A percentile compares a stretch with the other conserved stretches of the same genome.
phyloP scores from a whole-genome alignment of 2,113 vertebrate species.

The human (Homo sapiens) region DNA sequence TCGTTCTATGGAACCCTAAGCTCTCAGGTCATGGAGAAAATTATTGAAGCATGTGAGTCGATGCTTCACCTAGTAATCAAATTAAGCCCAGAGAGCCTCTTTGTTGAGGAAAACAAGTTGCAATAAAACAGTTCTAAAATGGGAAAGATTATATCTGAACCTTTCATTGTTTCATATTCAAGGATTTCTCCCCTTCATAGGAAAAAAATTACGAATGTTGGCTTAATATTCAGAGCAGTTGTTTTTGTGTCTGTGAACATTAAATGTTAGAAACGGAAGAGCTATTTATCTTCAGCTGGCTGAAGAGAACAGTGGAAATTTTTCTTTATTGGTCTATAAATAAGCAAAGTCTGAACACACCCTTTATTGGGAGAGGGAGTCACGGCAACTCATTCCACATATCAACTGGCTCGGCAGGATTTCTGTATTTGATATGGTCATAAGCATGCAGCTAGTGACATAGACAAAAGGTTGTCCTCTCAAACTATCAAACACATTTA shows the following conservation, averaged over 20 bases:
- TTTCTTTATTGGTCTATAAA: slow-evolving; percentile 72
- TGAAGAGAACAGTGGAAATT: slow-evolving; percentile 76
- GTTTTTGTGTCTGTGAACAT: slow-evolving; percentile 73
- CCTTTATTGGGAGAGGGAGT: slow-evolving; percentile 63
- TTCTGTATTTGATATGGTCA: neutral
- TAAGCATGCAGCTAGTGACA: neutral
- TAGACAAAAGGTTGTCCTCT: neutral
- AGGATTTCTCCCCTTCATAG: slow-evolving; percentile 64
- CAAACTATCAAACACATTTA: neutral
- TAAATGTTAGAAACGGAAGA: slow-evolving; percentile 75
- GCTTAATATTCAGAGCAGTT: slow-evolving; percentile 72
- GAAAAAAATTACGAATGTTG: slow-evolving; percentile 53
- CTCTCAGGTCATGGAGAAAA: slow-evolving; percentile 38
- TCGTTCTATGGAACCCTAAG: slow-evolving; percentile 15
- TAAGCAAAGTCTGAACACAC: slow-evolving; percentile 67
- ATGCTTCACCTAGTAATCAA: neutral
- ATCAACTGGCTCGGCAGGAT: slow-evolving; percentile 36
- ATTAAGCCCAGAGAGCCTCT: slow-evolving; percentile 10
- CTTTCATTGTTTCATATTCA: slow-evolving; percentile 67
- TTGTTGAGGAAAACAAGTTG: slow-evolving; percentile 41
- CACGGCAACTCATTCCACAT: slow-evolving; percentile 41
- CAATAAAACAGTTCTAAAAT: slow-evolving; percentile 61
- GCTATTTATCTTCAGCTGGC: slow-evolving; percentile 74
- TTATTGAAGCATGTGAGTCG: neutral
- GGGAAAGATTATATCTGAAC: slow-evolving; percentile 62